A percentile compares a stretch with the other conserved stretches of the same genome.
Evolutionary conservation across 2,797 vertebrate genomes (phyloP).

Genomic region (Micrastur ruficollis): DNA sequence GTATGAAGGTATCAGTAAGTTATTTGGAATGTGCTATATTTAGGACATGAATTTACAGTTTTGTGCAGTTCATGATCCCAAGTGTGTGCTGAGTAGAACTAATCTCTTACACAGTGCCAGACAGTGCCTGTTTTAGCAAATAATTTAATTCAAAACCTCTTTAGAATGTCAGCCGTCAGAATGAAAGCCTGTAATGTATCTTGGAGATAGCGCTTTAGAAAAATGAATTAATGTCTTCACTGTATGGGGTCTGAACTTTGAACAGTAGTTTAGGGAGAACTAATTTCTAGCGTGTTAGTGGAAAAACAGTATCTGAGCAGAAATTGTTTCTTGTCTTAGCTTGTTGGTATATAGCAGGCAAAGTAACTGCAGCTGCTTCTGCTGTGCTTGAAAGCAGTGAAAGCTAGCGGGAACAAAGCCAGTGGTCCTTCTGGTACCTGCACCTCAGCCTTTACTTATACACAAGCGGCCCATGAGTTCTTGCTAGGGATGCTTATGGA

Average conservation of each 20-base stretch:
- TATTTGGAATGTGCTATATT: constrained; percentile 52
- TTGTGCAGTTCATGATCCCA: constrained; percentile 43
- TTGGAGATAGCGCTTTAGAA: constrained; percentile 4
- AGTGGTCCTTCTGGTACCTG: background rate
- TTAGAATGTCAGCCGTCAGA: constrained; percentile 28
- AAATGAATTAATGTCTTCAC: background rate
- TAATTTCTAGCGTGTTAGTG: background rate
- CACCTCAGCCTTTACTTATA: background rate
- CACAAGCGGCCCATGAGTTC: background rate
- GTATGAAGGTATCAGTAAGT: constrained; percentile 32
- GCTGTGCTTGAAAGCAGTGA: background rate
- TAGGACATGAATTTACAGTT: constrained; percentile 53
- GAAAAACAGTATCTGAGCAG: background rate
- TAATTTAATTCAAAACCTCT: constrained; percentile 61
- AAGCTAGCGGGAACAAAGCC: background rate
- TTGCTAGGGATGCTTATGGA: background rate
- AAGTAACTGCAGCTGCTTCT: background rate
- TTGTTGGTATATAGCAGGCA: background rate
- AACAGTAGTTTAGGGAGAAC: constrained; percentile 20
- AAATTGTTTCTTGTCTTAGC: background rate
- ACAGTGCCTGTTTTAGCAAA: constrained; percentile 60
- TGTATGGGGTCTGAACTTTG: constrained; percentile 24
- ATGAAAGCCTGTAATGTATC: constrained; percentile 30
- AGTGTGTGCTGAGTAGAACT: constrained; percentile 6
- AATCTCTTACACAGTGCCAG: constrained; percentile 35